A percentile compares a stretch with the other conserved stretches of the same genome.
phyloP scores from a whole-genome alignment of 2,888 invertebrate genomes.

The Leptinotarsa rubiginosa region DNA sequence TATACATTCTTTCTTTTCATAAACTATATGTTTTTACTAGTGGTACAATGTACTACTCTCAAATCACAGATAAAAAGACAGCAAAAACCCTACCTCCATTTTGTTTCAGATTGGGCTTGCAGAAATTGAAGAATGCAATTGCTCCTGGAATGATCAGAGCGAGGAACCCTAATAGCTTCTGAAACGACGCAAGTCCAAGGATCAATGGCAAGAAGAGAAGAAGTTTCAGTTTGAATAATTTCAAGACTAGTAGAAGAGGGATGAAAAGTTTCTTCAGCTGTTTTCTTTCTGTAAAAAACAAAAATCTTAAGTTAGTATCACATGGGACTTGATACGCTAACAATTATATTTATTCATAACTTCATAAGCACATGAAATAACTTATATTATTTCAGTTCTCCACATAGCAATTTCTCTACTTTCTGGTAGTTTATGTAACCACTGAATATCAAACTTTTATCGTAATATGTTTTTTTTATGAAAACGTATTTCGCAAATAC shows the following conservation, averaged over 20 bases:
- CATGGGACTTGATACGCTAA: too few species aligned
- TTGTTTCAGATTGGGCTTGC: constrained; percentile 74
- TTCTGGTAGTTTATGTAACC: too few species aligned
- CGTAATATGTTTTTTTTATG: too few species aligned
- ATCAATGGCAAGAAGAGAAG: constrained; percentile 85
- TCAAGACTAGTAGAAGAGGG: constrained; percentile 83
- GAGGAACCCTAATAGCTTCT: constrained; percentile 84
- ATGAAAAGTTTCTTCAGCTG: constrained; percentile 85
- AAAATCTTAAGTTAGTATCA: constrained; percentile 45
- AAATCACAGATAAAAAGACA: not conserved
- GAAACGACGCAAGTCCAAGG: constrained; percentile 85
- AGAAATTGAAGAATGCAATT: constrained; percentile 87
- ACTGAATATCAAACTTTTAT: too few species aligned
- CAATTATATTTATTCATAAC: too few species aligned
- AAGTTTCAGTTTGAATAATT: constrained; percentile 86
- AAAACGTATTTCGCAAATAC: too few species aligned
- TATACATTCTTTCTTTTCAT: too few species aligned
- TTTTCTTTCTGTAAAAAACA: constrained; percentile 75
- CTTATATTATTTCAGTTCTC: too few species aligned
- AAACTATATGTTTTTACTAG: not conserved
- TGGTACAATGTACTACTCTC: not conserved
- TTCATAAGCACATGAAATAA: too few species aligned
- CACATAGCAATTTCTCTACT: too few species aligned
- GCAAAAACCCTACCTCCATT: constrained; percentile 41
- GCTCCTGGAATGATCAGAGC: constrained; percentile 84